Evolutionary conservation across 2,113 vertebrate genomes (phyloP).

Genomic region (Misgurnus mizolepis): DNA sequence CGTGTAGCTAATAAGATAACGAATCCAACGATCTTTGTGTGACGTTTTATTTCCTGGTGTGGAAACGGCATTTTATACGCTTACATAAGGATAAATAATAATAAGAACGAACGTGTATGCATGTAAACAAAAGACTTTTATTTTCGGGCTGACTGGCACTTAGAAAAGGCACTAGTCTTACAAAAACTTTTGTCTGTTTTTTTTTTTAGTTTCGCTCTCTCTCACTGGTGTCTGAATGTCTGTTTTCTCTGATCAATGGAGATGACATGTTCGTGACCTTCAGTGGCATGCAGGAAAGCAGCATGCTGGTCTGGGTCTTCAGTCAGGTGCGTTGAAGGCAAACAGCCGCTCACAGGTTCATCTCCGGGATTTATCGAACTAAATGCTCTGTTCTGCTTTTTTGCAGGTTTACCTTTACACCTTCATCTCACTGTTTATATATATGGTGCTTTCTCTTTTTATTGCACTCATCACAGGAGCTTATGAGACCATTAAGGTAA

Average conservation of each 20-base stretch:
- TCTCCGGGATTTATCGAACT: neutral
- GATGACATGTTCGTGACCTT: conserved; percentile 81
- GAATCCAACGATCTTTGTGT: no score
- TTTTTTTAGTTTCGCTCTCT: conserved; percentile 84
- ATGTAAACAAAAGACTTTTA: no score
- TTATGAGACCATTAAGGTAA: conserved; percentile 93
- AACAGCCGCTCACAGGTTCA: neutral
- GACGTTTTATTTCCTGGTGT: no score
- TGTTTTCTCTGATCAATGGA: conserved; percentile 83
- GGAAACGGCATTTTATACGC: no score
- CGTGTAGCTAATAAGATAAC: no score
- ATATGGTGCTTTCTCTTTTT: conserved; percentile 97
- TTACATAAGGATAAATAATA: no score
- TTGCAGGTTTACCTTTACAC: conserved; percentile 85
- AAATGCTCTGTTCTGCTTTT: conserved; percentile 2
- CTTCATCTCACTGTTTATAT: conserved; percentile 98
- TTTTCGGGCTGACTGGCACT: no score
- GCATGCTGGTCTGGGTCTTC: conserved; percentile 75
- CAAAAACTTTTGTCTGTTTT: neutral
- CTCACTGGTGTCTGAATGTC: conserved; percentile 92
- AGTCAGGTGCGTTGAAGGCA: conserved; percentile 70
- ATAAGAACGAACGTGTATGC: no score
- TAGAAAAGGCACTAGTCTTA: no score
- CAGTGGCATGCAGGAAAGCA: conserved; percentile 71
- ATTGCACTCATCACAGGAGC: conserved; percentile 96